Evolutionary conservation across 2,113 vertebrate genomes (phyloP), one percentile per base, ranked within the genome.

Genomic region (Callocephalon fimbriatum): DNA sequence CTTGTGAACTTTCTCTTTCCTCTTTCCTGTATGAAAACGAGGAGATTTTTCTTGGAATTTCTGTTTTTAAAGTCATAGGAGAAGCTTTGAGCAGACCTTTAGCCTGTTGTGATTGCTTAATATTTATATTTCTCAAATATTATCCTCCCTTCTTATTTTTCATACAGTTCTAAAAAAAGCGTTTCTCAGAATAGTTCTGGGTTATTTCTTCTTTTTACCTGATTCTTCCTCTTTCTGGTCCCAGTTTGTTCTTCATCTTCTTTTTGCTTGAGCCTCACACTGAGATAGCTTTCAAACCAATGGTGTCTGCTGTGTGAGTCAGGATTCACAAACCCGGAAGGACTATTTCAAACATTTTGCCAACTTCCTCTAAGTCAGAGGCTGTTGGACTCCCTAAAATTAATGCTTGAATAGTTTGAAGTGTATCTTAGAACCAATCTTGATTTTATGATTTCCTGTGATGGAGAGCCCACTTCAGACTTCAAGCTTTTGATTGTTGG

Each of bases 371-470:
- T 12, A 14, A 81, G 73, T 93, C 66, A 63, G 38, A 93, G n/a
- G 50, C 65, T 87, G 45, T 62, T 91, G 8, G 80, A 71, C 84
- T 87, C 84, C 37, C 47, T 84, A 42, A 84, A 93, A 84, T 95
- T 58, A 91, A 56, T 37, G 37, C 37, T 44, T 21, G 37, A 74
- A 32, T 66, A 65, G 27, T 83, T 87, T 62, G 42, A 89, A 91
- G 25, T 50, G 23, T 94, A 63, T 95, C 72, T 58, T 66, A 93
- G 80, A 89, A 53, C 26, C 37, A 58, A 3, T 84, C 92, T 85
- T 72, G 42, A 67, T 87, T 89, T 96, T 89, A 59, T 87, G 67
- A 87, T 93, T 94, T 95, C 84, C 87, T 93, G 42, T 81, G 70
- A 70, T 42, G 38, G 84, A 91, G 50, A 91, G 19, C 38, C 65